A percentile compares a stretch with the other conserved stretches of the same genome.
Evolutionary conservation across 2,797 vertebrate species (phyloP).

Genomic region (Cuniculus paca): DNA sequence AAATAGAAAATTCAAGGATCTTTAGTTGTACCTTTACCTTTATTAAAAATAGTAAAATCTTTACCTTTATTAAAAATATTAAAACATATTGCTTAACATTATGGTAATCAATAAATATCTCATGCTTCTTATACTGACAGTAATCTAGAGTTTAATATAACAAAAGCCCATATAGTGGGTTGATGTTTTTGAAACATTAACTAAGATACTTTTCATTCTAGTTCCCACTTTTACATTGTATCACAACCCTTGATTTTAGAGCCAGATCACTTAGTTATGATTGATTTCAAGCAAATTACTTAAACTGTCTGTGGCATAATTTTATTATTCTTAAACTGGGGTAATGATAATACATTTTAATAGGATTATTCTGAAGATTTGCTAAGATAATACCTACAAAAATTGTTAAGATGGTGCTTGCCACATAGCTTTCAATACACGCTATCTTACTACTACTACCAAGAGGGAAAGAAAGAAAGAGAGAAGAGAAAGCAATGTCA

Average conservation of each 20-base stretch:
- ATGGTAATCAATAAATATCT: slow-evolving; percentile 15
- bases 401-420: not conserved
- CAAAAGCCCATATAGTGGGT: not conserved
- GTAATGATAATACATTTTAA: not conserved
- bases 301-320: not conserved
- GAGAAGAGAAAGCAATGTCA: not conserved
- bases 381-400: not conserved
- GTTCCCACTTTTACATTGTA: not conserved
- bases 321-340: slow-evolving; percentile 40
- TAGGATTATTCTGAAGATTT: slow-evolving; percentile 42
- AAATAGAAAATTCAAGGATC: slow-evolving; percentile 12
- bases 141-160: slow-evolving; percentile 36
- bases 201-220: slow-evolving; percentile 27
- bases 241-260: slow-evolving; percentile 40
- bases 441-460: not conserved
- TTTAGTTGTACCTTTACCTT: slow-evolving; percentile 1
- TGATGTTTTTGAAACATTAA: slow-evolving; percentile 42
- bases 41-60: slow-evolving; percentile 41
- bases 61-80: slow-evolving; percentile 32
- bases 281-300: slow-evolving; percentile 47
- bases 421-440: not conserved
- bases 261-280: not conserved
- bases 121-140: not conserved
- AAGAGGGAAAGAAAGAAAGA: not conserved
- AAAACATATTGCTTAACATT: slow-evolving; percentile 37